phyloP scores from a whole-genome alignment of 2,113 vertebrate genomes.

The Piprites chloris region DNA sequence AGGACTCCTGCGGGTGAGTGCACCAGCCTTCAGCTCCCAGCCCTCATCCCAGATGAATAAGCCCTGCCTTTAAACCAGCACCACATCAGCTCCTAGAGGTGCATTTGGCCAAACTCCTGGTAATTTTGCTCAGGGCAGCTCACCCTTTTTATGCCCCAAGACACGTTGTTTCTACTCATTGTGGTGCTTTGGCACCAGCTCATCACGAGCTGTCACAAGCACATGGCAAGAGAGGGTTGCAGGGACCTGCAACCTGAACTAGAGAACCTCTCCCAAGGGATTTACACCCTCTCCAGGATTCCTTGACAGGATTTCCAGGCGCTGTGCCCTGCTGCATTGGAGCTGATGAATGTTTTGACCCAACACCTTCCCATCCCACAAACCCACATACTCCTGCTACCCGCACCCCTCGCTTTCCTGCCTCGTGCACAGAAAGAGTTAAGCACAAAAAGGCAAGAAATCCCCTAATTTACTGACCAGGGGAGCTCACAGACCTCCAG shows the following conservation, averaged over 20 bases:
- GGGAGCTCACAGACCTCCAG: not conserved
- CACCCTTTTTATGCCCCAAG: not conserved
- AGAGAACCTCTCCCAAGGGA: not conserved
- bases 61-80: not conserved
- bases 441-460: not conserved
- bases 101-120: accelerated
- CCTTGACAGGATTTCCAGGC: not conserved
- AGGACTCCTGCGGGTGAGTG: accelerated
- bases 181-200: accelerated
- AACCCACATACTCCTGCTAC: accelerated
- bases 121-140: not conserved
- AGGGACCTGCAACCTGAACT: not conserved
- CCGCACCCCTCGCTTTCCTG: not conserved
- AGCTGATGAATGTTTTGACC: not conserved
- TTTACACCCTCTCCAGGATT: not conserved
- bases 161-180: accelerated
- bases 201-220: accelerated
- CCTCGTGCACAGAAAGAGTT: not conserved
- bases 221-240: accelerated
- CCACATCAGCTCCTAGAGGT: not conserved
- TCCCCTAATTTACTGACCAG: not conserved
- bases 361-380: not conserved
- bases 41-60: accelerated
- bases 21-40: not conserved
- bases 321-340: accelerated